Percentiles rank a stretch among this genome's conserved stretches.
Conservation (phyloP, 2,888 invertebrate genomes). For the Artemia sp. region DNA sequence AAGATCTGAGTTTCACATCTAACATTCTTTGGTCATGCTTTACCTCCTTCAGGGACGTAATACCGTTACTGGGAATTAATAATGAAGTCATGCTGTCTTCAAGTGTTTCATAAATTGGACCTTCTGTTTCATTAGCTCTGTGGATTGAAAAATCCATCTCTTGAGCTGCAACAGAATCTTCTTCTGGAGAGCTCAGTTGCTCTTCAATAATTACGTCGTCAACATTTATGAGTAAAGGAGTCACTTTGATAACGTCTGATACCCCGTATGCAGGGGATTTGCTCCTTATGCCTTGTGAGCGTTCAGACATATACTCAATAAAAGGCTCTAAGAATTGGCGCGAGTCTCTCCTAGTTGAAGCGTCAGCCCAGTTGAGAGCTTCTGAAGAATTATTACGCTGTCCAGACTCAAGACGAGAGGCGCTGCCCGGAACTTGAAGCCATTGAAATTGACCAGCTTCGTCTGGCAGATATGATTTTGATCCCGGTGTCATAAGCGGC, state of each 20-base stretch:
- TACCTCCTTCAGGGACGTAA: no score
- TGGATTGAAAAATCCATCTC: no score
- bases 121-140: no score
- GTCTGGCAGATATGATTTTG: not conserved
- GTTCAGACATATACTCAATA: not conserved
- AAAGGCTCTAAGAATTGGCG: slow-evolving; percentile 2
- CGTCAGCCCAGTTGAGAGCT: not conserved
- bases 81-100: no score
- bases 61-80: no score
- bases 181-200: slow-evolving; percentile 13
- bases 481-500: not conserved
- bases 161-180: not conserved
- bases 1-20: no score
- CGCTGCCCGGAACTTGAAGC: not conserved
- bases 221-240: slow-evolving; percentile 1
- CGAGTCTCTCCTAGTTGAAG: not conserved
- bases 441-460: not conserved
- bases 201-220: slow-evolving; percentile 12
- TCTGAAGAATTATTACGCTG: not conserved
- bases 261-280: slow-evolving; percentile 3
- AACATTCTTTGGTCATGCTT: no score
- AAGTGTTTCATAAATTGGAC: no score
- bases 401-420: slow-evolving; percentile 1
- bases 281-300: not conserved
- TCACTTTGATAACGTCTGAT: slow-evolving; percentile 1